A percentile compares a stretch with the other conserved stretches of the same genome.
Evolutionary conservation across 2,797 vertebrate genomes (phyloP).

Genomic region (Thamnophis elegans): DNA sequence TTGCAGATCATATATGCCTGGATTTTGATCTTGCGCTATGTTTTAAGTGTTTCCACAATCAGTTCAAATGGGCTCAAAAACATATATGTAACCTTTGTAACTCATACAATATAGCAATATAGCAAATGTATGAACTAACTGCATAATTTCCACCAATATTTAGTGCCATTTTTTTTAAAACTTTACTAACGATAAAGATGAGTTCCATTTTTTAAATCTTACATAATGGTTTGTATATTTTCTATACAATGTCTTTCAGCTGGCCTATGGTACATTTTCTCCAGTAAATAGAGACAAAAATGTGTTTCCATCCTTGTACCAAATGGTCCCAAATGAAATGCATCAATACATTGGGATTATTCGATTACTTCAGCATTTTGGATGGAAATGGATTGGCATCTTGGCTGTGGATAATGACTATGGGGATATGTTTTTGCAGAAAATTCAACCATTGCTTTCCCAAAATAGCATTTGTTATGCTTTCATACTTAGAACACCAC

Average conservation of each 20-base stretch:
- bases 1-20: not conserved
- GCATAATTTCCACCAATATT: not conserved
- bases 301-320: not conserved
- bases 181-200: too few species aligned
- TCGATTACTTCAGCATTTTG: not conserved
- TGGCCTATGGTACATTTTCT: not conserved
- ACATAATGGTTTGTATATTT: too few species aligned
- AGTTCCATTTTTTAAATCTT: not conserved
- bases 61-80: too few species aligned
- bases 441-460: not conserved
- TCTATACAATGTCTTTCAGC: not conserved
- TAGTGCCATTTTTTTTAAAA: too few species aligned
- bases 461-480: not conserved
- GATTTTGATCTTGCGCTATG: not conserved
- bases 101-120: not conserved
- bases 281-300: not conserved
- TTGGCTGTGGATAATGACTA: not conserved
- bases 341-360: not conserved
- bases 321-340: not conserved
- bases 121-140: not conserved
- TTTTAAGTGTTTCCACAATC: not conserved
- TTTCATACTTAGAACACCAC: not conserved
- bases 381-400: conserved; percentile 12
- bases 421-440: not conserved
- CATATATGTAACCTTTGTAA: not conserved